These are phyloP conservation scores for Schlechtendalia chinensis DNA, from an alignment of 1,140 invertebrate species.

Conservation along the genomic window DNA sequence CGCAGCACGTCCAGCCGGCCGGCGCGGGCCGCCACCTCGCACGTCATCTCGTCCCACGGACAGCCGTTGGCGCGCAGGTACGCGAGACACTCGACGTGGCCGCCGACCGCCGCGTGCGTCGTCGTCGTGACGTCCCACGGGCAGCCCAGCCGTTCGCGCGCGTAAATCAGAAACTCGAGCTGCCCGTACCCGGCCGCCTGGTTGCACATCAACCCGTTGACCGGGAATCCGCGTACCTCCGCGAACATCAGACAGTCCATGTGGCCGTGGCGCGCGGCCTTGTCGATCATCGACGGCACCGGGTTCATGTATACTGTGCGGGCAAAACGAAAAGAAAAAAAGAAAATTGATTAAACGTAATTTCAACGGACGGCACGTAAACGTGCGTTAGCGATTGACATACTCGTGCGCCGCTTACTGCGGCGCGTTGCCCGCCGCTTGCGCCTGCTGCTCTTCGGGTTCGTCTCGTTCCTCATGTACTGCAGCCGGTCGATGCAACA, in stretches of 20 bases:
- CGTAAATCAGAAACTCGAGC: background rate
- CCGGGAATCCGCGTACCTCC: background rate
- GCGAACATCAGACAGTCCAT: background rate
- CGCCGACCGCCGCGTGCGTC: background rate
- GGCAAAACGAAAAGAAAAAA: too few relatives aligned
- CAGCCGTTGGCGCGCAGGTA: background rate
- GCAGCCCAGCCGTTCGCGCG: background rate
- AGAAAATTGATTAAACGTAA: too few relatives aligned
- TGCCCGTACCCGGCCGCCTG: background rate
- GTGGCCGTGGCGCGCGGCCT: background rate
- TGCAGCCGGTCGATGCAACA: too few relatives aligned
- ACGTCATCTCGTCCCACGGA: background rate
- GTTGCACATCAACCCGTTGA: fast-evolving
- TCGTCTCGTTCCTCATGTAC: too few relatives aligned
- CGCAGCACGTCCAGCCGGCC: background rate
- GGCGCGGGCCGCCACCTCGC: background rate
- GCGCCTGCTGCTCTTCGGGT: too few relatives aligned
- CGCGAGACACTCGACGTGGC: background rate
- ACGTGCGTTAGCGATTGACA: too few relatives aligned
- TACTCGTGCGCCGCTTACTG: too few relatives aligned
- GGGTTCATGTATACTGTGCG: too few relatives aligned
- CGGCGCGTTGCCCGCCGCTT: too few relatives aligned
- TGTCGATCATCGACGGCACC: background rate
- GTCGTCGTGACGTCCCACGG: background rate
- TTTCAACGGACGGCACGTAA: too few relatives aligned